These are phyloP conservation scores for Caradrina clavipalpis DNA, from an alignment of 2,888 invertebrate species.

Conservation along the genomic window DNA sequence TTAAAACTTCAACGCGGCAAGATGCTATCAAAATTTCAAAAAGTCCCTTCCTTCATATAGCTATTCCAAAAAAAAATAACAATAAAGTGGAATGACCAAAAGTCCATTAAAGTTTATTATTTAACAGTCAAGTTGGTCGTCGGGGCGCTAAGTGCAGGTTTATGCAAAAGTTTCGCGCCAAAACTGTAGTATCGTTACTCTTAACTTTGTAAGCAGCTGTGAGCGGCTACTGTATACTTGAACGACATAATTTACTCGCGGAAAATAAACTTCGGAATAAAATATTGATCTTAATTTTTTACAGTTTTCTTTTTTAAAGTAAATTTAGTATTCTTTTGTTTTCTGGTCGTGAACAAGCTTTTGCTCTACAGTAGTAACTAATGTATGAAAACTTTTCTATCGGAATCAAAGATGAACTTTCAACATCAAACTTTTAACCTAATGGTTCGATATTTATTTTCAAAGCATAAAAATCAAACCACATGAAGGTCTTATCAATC, in stretches of 20 bases:
- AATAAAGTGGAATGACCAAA: constrained; percentile 63
- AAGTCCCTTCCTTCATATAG: constrained; percentile 50
- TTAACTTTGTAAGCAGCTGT: constrained; percentile 74
- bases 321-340: not conserved
- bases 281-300: constrained; percentile 47
- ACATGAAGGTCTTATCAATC: too few relatives aligned
- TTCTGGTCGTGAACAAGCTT: not conserved
- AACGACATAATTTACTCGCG: constrained; percentile 56
- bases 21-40: constrained; percentile 63
- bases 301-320: not conserved
- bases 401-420: too few relatives aligned
- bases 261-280: constrained; percentile 56
- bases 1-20: constrained; percentile 57
- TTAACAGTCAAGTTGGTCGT: constrained; percentile 67
- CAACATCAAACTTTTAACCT: too few relatives aligned
- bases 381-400: too few relatives aligned
- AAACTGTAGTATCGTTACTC: constrained; percentile 74
- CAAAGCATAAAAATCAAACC: not conserved
- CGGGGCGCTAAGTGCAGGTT: constrained; percentile 70
- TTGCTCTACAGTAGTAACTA: not conserved
- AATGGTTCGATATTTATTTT: not conserved
- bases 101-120: constrained; percentile 72
- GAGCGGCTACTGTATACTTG: constrained; percentile 57
- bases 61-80: constrained; percentile 55
- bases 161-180: constrained; percentile 68